Conservation (phyloP, 2,797 vertebrate species). For the Acanthornis magna region DNA sequence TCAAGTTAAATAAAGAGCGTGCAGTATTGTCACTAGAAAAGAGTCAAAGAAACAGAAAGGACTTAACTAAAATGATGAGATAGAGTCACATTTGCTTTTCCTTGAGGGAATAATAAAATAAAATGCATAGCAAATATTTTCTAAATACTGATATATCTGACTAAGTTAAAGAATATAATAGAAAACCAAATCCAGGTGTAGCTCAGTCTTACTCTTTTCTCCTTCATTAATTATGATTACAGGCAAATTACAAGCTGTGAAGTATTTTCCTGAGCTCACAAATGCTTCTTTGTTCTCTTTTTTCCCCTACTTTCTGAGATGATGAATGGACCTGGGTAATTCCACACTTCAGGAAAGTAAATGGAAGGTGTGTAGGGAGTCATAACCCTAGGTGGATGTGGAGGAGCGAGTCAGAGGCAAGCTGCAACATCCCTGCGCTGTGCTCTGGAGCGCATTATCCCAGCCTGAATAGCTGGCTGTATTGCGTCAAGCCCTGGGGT, state of each 20-base stretch:
- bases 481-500: conserved; percentile 26
- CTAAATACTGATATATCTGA: neutral
- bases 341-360: neutral
- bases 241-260: neutral
- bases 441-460: neutral
- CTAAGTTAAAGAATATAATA: conserved; percentile 5
- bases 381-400: neutral
- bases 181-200: neutral
- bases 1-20: neutral
- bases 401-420: neutral
- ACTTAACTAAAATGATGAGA: neutral
- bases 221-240: neutral
- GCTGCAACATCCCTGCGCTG: conserved; percentile 4
- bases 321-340: conserved; percentile 23
- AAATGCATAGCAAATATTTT: neutral
- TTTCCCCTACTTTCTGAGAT: neutral
- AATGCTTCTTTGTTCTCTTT: conserved; percentile 1
- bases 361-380: conserved; percentile 53
- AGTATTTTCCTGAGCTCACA: conserved; percentile 22
- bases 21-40: neutral
- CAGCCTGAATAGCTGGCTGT: neutral
- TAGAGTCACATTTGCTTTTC: neutral
- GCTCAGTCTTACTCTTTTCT: conserved; percentile 9
- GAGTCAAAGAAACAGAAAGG: neutral
- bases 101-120: neutral